Base-by-base conservation (phyloP, 2,888 invertebrate genomes). In the Anaspis maculata region DNA sequence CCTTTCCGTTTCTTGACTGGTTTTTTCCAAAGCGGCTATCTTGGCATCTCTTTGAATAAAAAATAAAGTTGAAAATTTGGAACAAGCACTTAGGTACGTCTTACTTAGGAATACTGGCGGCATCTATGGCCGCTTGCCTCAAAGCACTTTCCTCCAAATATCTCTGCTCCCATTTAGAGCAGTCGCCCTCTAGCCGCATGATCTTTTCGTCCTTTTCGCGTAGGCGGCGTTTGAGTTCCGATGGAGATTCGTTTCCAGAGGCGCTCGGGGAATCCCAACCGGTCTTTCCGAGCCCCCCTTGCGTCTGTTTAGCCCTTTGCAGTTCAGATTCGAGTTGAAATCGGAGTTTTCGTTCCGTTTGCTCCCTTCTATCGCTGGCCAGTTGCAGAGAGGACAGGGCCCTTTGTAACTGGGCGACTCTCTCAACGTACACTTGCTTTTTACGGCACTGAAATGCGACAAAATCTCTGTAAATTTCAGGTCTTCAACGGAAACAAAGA, bases 301-400 rank as follows among this genome's bases (percentile, higher is more conserved):
- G 47, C 29, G 54, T 44, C 37, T 52, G 54, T 44, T 67, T 62
- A 23, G 62, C 70, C 59, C 75, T 70, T 52, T 84, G 79, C 42
- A 92, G 70, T 65, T 92, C 91, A 50, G 80, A 76, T 63, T 92
- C 91, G 13, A 91, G 73, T 57, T 90, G 88, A 22, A 84, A 76
- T 37, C 90, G 71, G 44, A 92, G 71, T 59, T 86, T 85, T 49
- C 84, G 74, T 67, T 91, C 88, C 25, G 86, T 84, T 61, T 84
- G 83, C 61, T 91, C 87, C 40, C 89, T 74, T 46, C 87, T 73
- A 57, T 91, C 89, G 52, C 84, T 83, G 4, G 87, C 86, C 46
- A 83, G 74, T 64, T 90, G 87, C 48, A 89, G 72, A 32, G 85
- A 82, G 10, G 80, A 79, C 40, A 89, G 69, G 25, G 87, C 85